phyloP scores from a whole-genome alignment of 2,888 invertebrate species.

The Glyphotaelius pellucidus region DNA sequence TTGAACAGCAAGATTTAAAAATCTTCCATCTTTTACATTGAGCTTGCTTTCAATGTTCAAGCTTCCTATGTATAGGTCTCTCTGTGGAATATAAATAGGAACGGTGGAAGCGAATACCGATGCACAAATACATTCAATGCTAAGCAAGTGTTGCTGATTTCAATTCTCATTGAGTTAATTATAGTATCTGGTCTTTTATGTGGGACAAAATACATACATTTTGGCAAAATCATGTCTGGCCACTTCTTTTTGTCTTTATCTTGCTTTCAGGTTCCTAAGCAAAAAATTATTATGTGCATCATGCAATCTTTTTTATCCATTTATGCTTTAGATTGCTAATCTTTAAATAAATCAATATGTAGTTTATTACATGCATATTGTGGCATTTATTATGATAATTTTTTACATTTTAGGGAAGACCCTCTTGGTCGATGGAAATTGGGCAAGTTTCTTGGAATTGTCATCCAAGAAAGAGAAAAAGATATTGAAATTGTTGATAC shows the following conservation, averaged over 20 bases:
- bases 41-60: too few relatives aligned
- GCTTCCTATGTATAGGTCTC: too few relatives aligned
- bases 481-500: constrained; percentile 9
- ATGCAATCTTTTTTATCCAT: too few relatives aligned
- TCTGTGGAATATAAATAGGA: too few relatives aligned
- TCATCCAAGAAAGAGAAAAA: constrained; percentile 67
- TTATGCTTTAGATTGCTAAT: too few relatives aligned
- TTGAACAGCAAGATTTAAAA: background rate
- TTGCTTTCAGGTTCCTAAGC: background rate
- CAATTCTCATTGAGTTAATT: too few relatives aligned
- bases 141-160: too few relatives aligned
- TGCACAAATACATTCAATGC: too few relatives aligned
- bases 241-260: background rate
- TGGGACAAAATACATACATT: background rate
- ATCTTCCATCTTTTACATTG: background rate
- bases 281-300: too few relatives aligned
- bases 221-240: background rate
- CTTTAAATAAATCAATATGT: background rate
- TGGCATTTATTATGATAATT: background rate
- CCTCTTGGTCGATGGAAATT: constrained; percentile 57
- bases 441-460: constrained; percentile 67
- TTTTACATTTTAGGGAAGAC: constrained; percentile 59
- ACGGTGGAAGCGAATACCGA: too few relatives aligned
- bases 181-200: background rate
- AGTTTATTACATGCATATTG: background rate